Evolutionary conservation across 1,140 invertebrate genomes (phyloP), one percentile per base, ranked within the genome.

Genomic region (Cataglyphis hispanica): DNA sequence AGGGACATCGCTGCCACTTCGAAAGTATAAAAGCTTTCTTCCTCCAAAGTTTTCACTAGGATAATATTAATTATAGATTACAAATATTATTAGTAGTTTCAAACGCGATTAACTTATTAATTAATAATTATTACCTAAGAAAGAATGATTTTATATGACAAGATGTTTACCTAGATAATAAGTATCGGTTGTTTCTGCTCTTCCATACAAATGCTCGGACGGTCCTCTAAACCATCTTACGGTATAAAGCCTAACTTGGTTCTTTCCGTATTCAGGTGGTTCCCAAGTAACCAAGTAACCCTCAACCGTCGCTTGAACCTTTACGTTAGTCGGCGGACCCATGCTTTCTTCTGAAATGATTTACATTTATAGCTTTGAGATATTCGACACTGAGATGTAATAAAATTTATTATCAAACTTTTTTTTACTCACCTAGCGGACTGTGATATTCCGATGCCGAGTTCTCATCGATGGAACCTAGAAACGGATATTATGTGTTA

Each of bases 201-300:
- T 95, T 13, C 96, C 96, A 61, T 96, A 95, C 0, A 97, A 89
- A 87, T 95, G 93, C 69, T 97, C 96, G 5, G 96, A 93, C 13
- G 95, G 94, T 31, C 96, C 96, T 88, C 96, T 94, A 37, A 94
- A 95, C 97, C 97, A 97, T 86, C 95, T 95, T 0, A 97, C 96
- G 0, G 95, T 94, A 78, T 97, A 97, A 1, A 95, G 88, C 72
- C 96, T 95, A 5, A 97, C 91, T 50, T 94, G 92, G 34, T 97
- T 95, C 22, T 93, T 89, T 0, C 96, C 96, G 77, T 95, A 94
- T 19, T 94, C 92, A 0, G 98, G 97, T 25, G 97, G 96, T 67
- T 96, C 95, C 98, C 98, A 98, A 34, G 96, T 96, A 1, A 98
- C 96, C 13, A 97, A 93, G 92, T 96, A 97, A n/a, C 97, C 97